Conservation (phyloP, 2,113 vertebrate species). For the Canis aureus region DNA sequence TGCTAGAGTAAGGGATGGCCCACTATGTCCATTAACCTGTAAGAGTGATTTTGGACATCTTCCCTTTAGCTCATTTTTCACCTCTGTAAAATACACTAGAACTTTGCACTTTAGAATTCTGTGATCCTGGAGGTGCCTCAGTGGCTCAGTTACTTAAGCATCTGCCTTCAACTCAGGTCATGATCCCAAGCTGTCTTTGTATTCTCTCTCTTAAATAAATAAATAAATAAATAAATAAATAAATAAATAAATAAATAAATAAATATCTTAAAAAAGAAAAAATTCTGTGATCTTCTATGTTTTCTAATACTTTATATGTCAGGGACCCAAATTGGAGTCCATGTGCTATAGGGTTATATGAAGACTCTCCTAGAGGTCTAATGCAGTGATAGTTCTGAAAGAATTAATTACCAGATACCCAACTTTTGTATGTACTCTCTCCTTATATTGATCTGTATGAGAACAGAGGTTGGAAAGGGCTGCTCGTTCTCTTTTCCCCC, state of each 20-base stretch:
- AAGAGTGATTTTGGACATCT: background rate
- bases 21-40: background rate
- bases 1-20: background rate
- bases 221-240: no score
- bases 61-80: constrained; percentile 12
- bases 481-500: background rate
- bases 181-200: background rate
- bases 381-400: background rate
- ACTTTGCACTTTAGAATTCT: background rate
- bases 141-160: background rate
- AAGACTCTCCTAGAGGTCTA: background rate
- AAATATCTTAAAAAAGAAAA: background rate
- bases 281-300: background rate
- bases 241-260: background rate
- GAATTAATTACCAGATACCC: background rate
- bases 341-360: background rate
- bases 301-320: background rate
- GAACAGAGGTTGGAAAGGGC: background rate
- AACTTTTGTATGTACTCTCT: background rate
- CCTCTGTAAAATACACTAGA: background rate
- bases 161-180: background rate
- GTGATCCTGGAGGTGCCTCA: background rate
- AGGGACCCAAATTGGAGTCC: background rate
- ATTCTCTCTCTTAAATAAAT: background rate
- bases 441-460: background rate